Conservation (phyloP, 2,113 vertebrate genomes). For the Globicephala melas region DNA sequence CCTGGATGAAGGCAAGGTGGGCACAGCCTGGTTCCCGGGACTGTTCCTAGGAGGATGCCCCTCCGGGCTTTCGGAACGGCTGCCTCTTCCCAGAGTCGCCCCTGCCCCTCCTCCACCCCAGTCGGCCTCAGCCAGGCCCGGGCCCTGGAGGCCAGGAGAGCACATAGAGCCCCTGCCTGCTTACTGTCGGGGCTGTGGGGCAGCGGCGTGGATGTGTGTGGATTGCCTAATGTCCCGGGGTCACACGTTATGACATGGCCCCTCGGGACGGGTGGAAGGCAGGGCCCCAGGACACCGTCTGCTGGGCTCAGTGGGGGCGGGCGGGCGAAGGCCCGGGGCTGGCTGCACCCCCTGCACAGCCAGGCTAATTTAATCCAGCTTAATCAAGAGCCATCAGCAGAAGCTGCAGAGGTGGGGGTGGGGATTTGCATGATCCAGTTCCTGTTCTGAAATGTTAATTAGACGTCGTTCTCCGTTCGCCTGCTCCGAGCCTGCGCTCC, state of each 20-base stretch:
- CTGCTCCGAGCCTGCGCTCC: constrained; percentile 24
- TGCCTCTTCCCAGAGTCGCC: no score
- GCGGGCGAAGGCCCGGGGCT: background rate
- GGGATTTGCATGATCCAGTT: constrained; percentile 75
- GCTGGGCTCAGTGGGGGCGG: background rate
- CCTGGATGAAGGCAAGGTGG: background rate
- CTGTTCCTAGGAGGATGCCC: background rate
- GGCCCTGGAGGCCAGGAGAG: background rate
- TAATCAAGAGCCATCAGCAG: constrained; percentile 83
- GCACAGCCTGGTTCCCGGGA: background rate
- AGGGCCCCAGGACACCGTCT: background rate
- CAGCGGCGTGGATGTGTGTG: background rate
- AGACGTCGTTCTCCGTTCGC: constrained; percentile 77
- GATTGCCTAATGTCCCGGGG: background rate
- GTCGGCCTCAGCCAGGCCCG: background rate
- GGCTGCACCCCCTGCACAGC: constrained; percentile 52
- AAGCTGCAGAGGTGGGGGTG: constrained; percentile 61
- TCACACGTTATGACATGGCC: no score
- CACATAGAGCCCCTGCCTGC: accelerated
- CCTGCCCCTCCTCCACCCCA: background rate
- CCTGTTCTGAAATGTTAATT: constrained; percentile 80
- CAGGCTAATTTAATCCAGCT: constrained; percentile 78
- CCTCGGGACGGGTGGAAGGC: background rate
- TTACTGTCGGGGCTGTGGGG: background rate
- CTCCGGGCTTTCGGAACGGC: background rate